These are phyloP conservation scores for Chamaetylas fuelleborni DNA, from an alignment of 2,113 vertebrate species.

Conservation along the genomic window DNA sequence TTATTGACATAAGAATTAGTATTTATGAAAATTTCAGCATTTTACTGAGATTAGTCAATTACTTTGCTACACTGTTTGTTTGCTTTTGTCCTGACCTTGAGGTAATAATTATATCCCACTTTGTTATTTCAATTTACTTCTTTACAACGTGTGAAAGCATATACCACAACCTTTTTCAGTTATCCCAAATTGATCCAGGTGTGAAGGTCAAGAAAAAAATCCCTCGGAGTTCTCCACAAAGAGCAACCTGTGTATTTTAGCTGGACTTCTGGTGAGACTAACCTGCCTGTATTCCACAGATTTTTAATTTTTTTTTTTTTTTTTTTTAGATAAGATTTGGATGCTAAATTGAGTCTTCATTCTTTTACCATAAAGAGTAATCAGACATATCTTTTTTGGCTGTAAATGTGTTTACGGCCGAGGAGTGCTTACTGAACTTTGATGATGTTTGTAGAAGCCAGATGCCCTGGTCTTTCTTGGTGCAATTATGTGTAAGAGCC, in stretches of 20 bases:
- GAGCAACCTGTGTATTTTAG: not conserved
- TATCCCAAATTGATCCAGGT: not conserved
- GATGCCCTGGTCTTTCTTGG: accelerated
- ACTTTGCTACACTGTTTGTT: not conserved
- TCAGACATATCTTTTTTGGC: not conserved
- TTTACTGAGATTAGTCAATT: not conserved
- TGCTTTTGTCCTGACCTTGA: not conserved
- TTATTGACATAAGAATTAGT: not conserved
- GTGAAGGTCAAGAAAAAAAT: not conserved
- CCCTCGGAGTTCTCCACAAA: not conserved
- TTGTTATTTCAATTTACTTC: not conserved
- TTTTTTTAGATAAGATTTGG: not conserved
- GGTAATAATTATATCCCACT: not conserved
- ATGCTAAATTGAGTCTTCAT: not conserved
- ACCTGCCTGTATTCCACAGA: not conserved
- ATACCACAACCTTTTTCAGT: not conserved
- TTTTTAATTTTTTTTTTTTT: not conserved
- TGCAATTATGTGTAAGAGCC: not conserved
- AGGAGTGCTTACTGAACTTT: not conserved
- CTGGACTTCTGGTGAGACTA: not conserved
- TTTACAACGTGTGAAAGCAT: not conserved
- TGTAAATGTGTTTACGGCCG: accelerated
- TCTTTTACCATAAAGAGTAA: not conserved
- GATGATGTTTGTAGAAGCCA: not conserved
- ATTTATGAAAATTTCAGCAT: not conserved